These are phyloP conservation scores for Cartodere bifasciata DNA, from an alignment of 2,888 invertebrate genomes.

Conservation along the genomic window DNA sequence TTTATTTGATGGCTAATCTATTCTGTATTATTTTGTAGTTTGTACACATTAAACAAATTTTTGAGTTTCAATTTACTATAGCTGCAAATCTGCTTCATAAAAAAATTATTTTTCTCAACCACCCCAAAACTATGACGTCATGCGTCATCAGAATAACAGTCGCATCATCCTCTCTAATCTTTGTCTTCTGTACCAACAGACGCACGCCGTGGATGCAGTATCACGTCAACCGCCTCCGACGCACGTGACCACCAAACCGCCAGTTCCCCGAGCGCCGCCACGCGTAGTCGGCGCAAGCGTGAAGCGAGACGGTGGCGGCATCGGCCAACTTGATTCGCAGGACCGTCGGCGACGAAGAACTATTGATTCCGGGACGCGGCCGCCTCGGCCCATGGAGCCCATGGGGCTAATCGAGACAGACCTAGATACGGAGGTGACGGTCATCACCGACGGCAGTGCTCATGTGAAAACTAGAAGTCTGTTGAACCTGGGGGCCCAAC, in stretches of 20 bases:
- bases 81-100: too few relatives aligned
- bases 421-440: constrained; percentile 64
- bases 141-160: too few relatives aligned
- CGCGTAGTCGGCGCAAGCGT: constrained; percentile 39
- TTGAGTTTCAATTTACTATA: too few relatives aligned
- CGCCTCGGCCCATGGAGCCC: constrained; percentile 42
- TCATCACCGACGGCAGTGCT: constrained; percentile 37
- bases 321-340: constrained; percentile 19
- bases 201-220: too few relatives aligned
- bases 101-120: too few relatives aligned
- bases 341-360: constrained; percentile 24
- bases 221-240: too few relatives aligned
- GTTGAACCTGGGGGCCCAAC: constrained; percentile 45
- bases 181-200: too few relatives aligned
- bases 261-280: constrained; percentile 40
- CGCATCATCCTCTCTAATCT: too few relatives aligned
- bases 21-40: too few relatives aligned
- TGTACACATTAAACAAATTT: too few relatives aligned
- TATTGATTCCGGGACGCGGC: constrained; percentile 32
- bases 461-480: constrained; percentile 50
- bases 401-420: constrained; percentile 83
- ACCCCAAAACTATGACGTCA: too few relatives aligned
- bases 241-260: constrained; percentile 37
- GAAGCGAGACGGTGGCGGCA: constrained; percentile 23
- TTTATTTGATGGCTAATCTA: too few relatives aligned